Percentiles rank a stretch among this genome's conserved stretches.
Evolutionary conservation across 2,888 invertebrate genomes (phyloP).

Genomic region (Erynnis tages): DNA sequence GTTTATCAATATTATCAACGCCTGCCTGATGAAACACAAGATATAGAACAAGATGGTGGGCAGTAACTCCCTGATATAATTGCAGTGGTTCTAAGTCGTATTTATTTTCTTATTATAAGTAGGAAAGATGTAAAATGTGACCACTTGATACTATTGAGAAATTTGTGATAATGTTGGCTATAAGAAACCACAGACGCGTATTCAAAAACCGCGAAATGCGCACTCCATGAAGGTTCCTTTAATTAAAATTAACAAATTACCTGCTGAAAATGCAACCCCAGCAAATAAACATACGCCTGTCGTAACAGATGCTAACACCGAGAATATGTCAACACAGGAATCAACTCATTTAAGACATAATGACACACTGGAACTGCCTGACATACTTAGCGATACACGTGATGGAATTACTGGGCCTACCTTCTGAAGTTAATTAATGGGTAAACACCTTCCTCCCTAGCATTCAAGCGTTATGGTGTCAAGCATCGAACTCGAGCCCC

Average conservation of each 20-base stretch:
- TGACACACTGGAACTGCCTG: constrained; percentile 20
- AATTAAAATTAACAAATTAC: constrained; percentile 11
- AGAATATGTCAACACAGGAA: constrained; percentile 23
- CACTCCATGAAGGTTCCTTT: background rate
- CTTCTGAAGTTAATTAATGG: constrained; percentile 30
- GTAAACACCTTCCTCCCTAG: constrained; percentile 23
- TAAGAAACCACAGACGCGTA: background rate
- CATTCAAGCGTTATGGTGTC: constrained; percentile 31
- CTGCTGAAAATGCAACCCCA: constrained; percentile 1
- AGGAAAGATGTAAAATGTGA: no score
- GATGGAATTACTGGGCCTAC: constrained; percentile 11
- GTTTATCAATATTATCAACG: no score
- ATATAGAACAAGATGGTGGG: no score
- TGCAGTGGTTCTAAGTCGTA: no score
- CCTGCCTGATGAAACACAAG: no score
- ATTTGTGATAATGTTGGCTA: no score
- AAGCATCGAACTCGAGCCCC: constrained; percentile 30
- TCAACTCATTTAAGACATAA: constrained; percentile 23
- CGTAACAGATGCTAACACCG: constrained; percentile 10
- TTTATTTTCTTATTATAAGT: no score
- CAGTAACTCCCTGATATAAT: no score
- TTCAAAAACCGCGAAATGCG: background rate
- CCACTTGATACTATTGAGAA: no score
- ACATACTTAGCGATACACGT: constrained; percentile 27
- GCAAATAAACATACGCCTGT: background rate